These are phyloP conservation scores for Taenaris catops DNA, from an alignment of 2,888 invertebrate genomes.

Conservation along the genomic window DNA sequence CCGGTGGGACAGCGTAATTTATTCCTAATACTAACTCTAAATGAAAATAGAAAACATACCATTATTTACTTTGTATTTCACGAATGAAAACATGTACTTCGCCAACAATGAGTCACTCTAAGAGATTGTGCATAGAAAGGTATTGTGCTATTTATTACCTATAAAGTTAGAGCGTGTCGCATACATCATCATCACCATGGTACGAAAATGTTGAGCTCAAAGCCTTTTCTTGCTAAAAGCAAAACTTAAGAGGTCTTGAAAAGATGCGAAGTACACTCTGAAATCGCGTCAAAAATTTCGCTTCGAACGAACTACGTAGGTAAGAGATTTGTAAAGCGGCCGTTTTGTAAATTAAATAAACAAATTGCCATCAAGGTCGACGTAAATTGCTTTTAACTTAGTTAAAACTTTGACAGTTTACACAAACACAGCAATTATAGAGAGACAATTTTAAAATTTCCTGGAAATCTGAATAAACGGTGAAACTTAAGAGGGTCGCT, in stretches of 20 bases:
- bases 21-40: too few species aligned
- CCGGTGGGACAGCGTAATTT: too few species aligned
- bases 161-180: conserved; percentile 1
- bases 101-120: too few species aligned
- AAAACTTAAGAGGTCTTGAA: conserved; percentile 17
- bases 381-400: conserved; percentile 8
- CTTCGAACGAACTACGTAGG: conserved; percentile 11
- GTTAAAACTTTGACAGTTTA: conserved; percentile 12
- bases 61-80: too few species aligned
- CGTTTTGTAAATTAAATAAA: conserved; percentile 11
- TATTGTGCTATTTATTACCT: neutral
- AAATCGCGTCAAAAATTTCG: conserved; percentile 20
- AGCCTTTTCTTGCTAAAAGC: conserved; percentile 20
- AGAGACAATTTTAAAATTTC: conserved; percentile 12
- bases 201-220: conserved; percentile 13
- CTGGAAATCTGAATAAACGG: conserved; percentile 13
- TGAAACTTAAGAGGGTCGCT: conserved; percentile 14
- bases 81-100: too few species aligned
- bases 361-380: conserved; percentile 4
- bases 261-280: conserved; percentile 16
- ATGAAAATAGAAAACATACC: too few species aligned
- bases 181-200: conserved; percentile 2
- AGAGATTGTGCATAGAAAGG: too few species aligned
- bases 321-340: conserved; percentile 5
- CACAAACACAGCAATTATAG: conserved; percentile 8